phyloP scores from a whole-genome alignment of 2,888 invertebrate genomes.

The Pterostichus madidus region DNA sequence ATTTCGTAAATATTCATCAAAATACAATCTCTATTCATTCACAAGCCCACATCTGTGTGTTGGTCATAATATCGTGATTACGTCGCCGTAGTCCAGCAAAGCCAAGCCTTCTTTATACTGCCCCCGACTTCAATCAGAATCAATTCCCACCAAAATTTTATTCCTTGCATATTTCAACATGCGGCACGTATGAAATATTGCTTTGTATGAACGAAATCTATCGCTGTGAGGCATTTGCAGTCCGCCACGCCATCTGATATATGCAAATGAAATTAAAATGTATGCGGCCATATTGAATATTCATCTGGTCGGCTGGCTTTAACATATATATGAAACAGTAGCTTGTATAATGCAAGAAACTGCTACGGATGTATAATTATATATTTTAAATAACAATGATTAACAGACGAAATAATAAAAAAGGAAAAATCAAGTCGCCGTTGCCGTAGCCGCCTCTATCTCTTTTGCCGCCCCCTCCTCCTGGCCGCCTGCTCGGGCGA shows the following conservation, averaged over 20 bases:
- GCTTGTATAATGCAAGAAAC: constrained; percentile 77
- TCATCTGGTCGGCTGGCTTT: constrained; percentile 54
- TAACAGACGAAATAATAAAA: constrained; percentile 73
- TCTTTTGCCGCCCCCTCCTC: background rate
- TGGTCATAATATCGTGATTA: constrained; percentile 39
- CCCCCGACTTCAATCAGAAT: constrained; percentile 28
- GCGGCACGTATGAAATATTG: constrained; percentile 62
- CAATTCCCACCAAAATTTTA: constrained; percentile 59
- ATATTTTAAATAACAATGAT: constrained; percentile 77
- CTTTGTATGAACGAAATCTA: constrained; percentile 65
- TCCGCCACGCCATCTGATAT: constrained; percentile 50
- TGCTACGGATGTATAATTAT: constrained; percentile 76
- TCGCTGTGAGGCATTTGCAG: constrained; percentile 42
- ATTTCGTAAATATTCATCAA: constrained; percentile 29
- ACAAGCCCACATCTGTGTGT: constrained; percentile 34
- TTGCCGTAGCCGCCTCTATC: background rate
- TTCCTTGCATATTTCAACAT: constrained; percentile 66
- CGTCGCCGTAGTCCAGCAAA: background rate
- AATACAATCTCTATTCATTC: constrained; percentile 5
- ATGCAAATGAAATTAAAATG: constrained; percentile 60
- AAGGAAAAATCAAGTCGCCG: constrained; percentile 45
- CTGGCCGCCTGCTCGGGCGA: background rate
- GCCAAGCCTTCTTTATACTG: constrained; percentile 16
- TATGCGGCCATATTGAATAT: constrained; percentile 62
- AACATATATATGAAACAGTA: constrained; percentile 73